These are phyloP conservation scores for Betta splendens DNA, from an alignment of 2,797 vertebrate species.

Conservation along the genomic window DNA sequence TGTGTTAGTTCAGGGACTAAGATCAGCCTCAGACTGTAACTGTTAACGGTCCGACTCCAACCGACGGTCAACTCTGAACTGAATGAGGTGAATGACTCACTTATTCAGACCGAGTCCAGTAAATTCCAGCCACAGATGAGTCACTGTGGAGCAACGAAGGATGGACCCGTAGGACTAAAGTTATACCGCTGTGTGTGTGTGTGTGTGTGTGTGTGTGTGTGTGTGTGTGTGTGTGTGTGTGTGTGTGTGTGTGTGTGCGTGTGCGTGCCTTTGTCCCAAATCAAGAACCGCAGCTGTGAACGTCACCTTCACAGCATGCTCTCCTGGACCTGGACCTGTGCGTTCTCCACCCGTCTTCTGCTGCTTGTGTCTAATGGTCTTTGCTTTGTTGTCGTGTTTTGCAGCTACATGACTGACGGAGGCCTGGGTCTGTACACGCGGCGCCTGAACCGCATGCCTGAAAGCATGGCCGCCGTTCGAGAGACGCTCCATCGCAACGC, in stretches of 20 bases:
- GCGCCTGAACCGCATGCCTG: slow-evolving; percentile 90
- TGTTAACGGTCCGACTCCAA: slow-evolving; percentile 16
- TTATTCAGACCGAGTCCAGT: slow-evolving; percentile 5
- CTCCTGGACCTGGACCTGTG: slow-evolving; percentile 7
- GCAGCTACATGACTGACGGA: slow-evolving; percentile 96
- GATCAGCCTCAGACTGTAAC: slow-evolving; percentile 39
- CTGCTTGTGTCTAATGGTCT: slow-evolving; percentile 10
- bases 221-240: too few relatives aligned
- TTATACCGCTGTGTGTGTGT: slow-evolving; percentile 16
- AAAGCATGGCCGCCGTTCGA: slow-evolving; percentile 91
- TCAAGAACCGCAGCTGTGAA: too few relatives aligned
- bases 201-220: slow-evolving; percentile 7
- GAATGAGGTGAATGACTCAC: slow-evolving; percentile 31
- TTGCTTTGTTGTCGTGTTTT: slow-evolving; percentile 39
- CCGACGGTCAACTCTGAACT: slow-evolving; percentile 26
- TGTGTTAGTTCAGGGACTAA: slow-evolving; percentile 46
- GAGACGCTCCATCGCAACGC: slow-evolving; percentile 90
- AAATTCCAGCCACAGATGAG: slow-evolving; percentile 39
- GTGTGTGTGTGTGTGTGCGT: too few relatives aligned
- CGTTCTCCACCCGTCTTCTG: not conserved
- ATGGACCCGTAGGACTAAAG: slow-evolving; percentile 18
- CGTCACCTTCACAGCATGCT: not conserved
- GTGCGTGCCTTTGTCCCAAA: too few relatives aligned
- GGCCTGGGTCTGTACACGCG: slow-evolving; percentile 93
- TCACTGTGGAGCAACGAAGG: slow-evolving; percentile 24